Evolutionary conservation across 2,113 vertebrate species (phyloP).

Genomic region (Microtus richardsoni): DNA sequence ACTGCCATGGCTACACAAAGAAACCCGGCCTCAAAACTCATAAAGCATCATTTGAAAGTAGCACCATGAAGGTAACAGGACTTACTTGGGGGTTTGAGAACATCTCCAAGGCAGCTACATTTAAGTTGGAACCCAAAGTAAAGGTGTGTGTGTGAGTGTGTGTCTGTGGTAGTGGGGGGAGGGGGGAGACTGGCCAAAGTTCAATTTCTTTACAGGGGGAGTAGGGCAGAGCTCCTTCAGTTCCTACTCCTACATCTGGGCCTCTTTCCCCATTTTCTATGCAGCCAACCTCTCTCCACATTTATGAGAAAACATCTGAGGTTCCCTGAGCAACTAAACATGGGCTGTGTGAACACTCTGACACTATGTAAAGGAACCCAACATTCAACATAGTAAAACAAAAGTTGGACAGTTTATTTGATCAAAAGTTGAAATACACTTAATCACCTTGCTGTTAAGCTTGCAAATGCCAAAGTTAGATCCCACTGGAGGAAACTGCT

Average conservation of each 20-base stretch:
- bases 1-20: not conserved
- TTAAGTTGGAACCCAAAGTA: not conserved
- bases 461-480: not conserved
- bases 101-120: not conserved
- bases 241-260: not conserved
- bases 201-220: not conserved
- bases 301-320: conserved; percentile 46
- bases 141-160: not conserved
- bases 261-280: conserved; percentile 24
- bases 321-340: not conserved
- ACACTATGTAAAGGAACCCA: conserved; percentile 16
- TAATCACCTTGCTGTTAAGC: conserved; percentile 25
- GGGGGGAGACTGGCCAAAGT: not conserved
- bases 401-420: conserved; percentile 31
- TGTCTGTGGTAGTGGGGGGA: not conserved
- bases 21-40: too few relatives aligned
- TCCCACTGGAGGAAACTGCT: not conserved
- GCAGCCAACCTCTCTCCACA: not conserved
- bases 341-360: not conserved
- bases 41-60: not conserved
- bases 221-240: not conserved
- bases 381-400: conserved; percentile 33
- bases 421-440: not conserved
- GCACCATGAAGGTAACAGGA: too few relatives aligned
- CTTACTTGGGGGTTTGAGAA: not conserved